Percentiles rank a stretch among this genome's conserved stretches.
These are phyloP conservation scores for Idaea straminata DNA, from an alignment of 2,888 invertebrate genomes.

Conservation along the genomic window DNA sequence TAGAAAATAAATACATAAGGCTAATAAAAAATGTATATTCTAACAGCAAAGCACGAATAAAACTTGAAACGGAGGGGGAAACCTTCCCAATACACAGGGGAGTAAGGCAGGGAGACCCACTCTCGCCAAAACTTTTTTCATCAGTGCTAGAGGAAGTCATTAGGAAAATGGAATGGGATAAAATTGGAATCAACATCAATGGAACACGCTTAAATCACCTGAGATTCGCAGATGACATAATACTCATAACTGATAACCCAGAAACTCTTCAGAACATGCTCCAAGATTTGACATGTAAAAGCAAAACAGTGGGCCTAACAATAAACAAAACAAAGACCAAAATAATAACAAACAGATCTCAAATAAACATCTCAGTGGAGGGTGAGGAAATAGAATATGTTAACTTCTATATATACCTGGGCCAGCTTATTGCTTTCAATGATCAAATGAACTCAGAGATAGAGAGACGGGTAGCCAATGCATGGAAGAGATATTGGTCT, in stretches of 20 bases:
- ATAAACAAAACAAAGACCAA: constrained; percentile 15
- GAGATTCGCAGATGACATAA: constrained; percentile 12
- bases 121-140: constrained; percentile 13
- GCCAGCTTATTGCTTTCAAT: no score
- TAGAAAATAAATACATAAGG: constrained; percentile 5
- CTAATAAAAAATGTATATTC: constrained; percentile 9
- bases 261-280: constrained; percentile 13
- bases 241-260: constrained; percentile 13
- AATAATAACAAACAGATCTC: constrained; percentile 9
- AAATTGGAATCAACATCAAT: constrained; percentile 7
- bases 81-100: constrained; percentile 10
- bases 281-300: constrained; percentile 9
- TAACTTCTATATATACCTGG: no score
- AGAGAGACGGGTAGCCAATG: no score
- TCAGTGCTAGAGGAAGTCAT: constrained; percentile 5
- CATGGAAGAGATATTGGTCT: no score
- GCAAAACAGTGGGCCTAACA: constrained; percentile 13
- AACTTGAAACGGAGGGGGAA: constrained; percentile 9
- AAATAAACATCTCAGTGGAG: constrained; percentile 6
- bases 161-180: constrained; percentile 7
- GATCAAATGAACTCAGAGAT: no score
- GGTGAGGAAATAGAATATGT: constrained; percentile 11
- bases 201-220: constrained; percentile 6
- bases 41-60: constrained; percentile 8
- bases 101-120: constrained; percentile 13